Base-by-base conservation (phyloP, 2,797 vertebrate genomes). In the Falco cherrug region DNA sequence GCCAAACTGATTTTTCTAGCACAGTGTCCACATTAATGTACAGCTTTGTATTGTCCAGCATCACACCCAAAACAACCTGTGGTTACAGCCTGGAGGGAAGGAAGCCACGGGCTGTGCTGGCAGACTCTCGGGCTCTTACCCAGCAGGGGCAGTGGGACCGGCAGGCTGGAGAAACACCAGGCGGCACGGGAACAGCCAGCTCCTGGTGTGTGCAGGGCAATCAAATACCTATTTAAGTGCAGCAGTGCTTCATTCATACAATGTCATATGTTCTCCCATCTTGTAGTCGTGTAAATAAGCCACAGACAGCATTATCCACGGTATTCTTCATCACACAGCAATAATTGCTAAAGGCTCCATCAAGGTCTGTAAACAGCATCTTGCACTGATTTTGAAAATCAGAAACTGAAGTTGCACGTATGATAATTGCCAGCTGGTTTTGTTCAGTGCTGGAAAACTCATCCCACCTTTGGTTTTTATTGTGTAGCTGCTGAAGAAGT, bases 331-430 rank as follows among this genome's bases (percentile, higher is more conserved):
- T 31, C 92, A 74, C 31, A 20, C 51, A 84, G 94, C 84, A 53
- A 6, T 71, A 89, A 87, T 47, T 84, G 37, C 79, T 90, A 3
- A 67, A 82, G 74, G 54, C 71, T 95, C 74, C 76, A 86, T 37
- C 13, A 29, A 90, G 84, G 61, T 84, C 73, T 13, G 73, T 88
- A 92, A 96, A 94, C 39, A 90, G 85, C 79, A 73, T 76, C 86
- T 89, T 92, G 70, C 45, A 35, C 82, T 70, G 87, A 91, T 86
- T 92, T 84, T 84, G 78, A 54, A 84, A 96, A 94, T 94, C 59
- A 90, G 68, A 70, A 84, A 56, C 67, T 61, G 68, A 92, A 93
- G 68, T 77, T 95, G 87, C 70, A 64, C 77, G 67, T 95, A 60
- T 0, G 18, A 5, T 82, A 95, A 93, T 84, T 84, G 74, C 51